phyloP scores from a whole-genome alignment of 2,113 vertebrate genomes.

The Anolis sagrei region DNA sequence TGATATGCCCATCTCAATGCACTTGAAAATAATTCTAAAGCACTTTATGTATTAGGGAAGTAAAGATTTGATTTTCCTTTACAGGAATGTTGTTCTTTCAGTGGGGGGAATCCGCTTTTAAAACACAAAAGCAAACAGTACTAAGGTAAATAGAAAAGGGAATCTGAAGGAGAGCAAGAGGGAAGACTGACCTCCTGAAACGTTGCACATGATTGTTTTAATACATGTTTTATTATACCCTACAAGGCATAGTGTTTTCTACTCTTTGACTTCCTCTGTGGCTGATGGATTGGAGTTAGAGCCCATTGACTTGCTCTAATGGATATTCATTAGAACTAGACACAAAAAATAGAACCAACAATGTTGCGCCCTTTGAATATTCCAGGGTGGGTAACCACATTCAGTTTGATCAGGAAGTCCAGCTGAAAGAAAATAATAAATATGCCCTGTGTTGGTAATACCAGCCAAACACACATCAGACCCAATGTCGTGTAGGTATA shows the following conservation, averaged over 20 bases:
- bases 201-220: not conserved
- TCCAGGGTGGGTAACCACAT: not conserved
- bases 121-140: conserved; percentile 1
- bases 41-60: conserved; percentile 17
- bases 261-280: not conserved
- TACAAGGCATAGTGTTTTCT: conserved; percentile 5
- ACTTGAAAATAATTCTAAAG: not conserved
- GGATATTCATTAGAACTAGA: not conserved
- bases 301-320: conserved; percentile 19
- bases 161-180: not conserved
- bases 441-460: not conserved
- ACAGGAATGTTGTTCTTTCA: conserved; percentile 27
- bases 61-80: conserved; percentile 5
- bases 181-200: not conserved
- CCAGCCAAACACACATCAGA: not conserved
- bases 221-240: not conserved
- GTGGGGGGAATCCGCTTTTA: conserved; percentile 11
- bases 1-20: not conserved
- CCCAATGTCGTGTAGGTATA: not conserved
- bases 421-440: not conserved
- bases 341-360: not conserved
- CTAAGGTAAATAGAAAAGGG: not conserved
- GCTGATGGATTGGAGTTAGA: conserved; percentile 4
- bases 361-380: not conserved
- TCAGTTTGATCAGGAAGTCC: not conserved